phyloP scores from a whole-genome alignment of 2,888 invertebrate genomes.

The Petrolisthes cinctipes region DNA sequence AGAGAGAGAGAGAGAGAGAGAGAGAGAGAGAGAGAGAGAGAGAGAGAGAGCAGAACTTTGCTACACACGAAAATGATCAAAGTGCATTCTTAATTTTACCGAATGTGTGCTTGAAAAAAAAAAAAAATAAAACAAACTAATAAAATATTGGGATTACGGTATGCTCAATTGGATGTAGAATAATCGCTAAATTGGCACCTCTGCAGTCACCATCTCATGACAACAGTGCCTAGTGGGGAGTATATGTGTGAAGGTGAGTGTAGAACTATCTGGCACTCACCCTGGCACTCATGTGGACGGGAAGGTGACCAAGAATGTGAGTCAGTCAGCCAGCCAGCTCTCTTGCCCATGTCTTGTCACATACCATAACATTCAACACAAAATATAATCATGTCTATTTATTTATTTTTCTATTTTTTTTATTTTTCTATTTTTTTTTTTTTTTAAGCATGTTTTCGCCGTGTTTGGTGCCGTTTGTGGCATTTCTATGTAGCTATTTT shows the following conservation, averaged over 20 bases:
- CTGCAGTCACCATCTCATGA: neutral
- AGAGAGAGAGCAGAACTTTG: no score
- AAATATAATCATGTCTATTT: no score
- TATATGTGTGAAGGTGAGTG: conserved; percentile 29
- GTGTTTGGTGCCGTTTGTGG: neutral
- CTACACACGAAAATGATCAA: no score
- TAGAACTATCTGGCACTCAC: neutral
- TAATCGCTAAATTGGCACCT: no score
- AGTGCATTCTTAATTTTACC: no score
- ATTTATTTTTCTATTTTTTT: neutral
- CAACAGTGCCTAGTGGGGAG: neutral
- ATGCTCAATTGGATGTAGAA: no score
- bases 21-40: no score
- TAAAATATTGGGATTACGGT: no score
- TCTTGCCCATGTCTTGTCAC: neutral
- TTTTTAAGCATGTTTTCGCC: neutral
- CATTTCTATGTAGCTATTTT: no score
- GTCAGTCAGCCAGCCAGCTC: neutral
- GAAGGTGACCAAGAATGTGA: neutral
- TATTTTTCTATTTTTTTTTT: neutral
- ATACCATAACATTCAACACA: neutral
- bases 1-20: no score
- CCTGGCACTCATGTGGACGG: neutral
- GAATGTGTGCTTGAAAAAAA: no score
- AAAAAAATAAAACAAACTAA: no score